Conservation (phyloP, 2,888 invertebrate species). For the Cephus pulcher region DNA sequence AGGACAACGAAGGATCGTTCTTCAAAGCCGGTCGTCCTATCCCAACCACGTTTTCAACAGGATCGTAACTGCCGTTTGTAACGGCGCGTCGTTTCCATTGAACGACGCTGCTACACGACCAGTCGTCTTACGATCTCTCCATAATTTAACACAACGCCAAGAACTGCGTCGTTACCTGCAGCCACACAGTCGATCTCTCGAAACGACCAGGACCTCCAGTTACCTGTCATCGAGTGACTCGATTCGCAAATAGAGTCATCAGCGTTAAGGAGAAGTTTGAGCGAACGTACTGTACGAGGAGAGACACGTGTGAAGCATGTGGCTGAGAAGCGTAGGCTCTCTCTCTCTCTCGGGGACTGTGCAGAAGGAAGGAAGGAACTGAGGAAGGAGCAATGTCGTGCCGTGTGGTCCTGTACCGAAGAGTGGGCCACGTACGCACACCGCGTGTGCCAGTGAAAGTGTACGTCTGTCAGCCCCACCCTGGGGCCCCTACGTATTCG, state of each 20-base stretch:
- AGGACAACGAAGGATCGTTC: neutral
- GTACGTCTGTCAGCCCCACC: conserved; percentile 44
- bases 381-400: neutral
- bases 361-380: conserved; percentile 1
- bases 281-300: neutral
- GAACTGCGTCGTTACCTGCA: neutral
- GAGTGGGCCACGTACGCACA: conserved; percentile 6
- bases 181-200: neutral
- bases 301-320: neutral
- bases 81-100: neutral
- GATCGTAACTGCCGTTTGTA: neutral
- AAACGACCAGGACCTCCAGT: neutral
- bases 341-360: neutral
- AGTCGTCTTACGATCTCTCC: neutral
- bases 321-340: neutral
- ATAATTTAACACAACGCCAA: neutral
- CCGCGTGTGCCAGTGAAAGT: conserved; percentile 47
- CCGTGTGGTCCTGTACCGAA: neutral
- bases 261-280: neutral
- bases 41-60: neutral
- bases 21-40: neutral
- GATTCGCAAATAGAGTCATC: neutral
- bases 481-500: conserved; percentile 28
- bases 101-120: neutral
- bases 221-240: neutral